Evolutionary conservation across 2,113 vertebrate species (phyloP), one percentile per base, ranked within the genome.

Genomic region (Arvicanthis niloticus): DNA sequence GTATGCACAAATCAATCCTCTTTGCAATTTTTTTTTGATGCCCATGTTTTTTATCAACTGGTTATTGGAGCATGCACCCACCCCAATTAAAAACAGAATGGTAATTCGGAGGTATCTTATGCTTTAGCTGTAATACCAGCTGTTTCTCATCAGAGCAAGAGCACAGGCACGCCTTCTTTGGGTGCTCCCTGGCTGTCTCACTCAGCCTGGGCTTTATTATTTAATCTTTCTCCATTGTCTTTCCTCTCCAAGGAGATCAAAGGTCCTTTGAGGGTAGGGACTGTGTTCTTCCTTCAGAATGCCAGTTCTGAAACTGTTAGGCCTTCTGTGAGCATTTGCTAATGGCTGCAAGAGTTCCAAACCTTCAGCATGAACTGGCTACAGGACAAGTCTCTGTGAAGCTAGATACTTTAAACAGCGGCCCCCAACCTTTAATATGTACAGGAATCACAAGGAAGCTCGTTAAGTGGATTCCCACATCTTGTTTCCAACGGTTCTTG

Each of bases 211-310:
- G 65, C 48, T 94, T 92, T 92, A 77, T 94, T 93, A 82, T 58
- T 97, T 95, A 88, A 88, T 89, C 77, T 82, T 51, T 37, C 56
- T 77, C 75, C 45, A 92, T 88, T 94, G 60, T 92, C 45, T 95
- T 70, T 84, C 93, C 42, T 96, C n/a, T 82, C 31, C 67, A 89
- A 58, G 76, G 87, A 96, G 68, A 96, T 86, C 53, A 91, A 95
- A 94, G 40, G 42, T 93, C 96, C 93, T 96, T 93, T 96, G 91
- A 88, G 58, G 70, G 51, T 42, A 95, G 67, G 13, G 3, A 78
- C 17, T 31, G 26, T 91, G 26, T 70, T 93, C 40, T 72, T 90
- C 12, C 48, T 86, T 17, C 34, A 86, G 40, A 87, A 95, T 78
- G 88, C n/a, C 60, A 80, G 53, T 91, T 91, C 91, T 58, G 15